phyloP scores from a whole-genome alignment of 2,888 invertebrate species.

The Antheraea assamensis region DNA sequence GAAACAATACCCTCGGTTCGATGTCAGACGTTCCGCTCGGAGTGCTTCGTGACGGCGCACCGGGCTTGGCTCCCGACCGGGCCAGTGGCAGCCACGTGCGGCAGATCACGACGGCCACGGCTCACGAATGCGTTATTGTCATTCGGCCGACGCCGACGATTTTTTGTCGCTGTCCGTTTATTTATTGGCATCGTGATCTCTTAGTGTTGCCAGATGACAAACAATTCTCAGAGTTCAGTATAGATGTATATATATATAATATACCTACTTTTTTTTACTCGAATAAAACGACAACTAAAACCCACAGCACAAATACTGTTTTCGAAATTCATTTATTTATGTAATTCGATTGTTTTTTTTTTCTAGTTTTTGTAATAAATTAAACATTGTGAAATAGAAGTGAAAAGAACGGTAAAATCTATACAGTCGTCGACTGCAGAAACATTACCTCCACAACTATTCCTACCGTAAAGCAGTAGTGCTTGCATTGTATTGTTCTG shows the following conservation, averaged over 20 bases:
- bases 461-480: too few species aligned
- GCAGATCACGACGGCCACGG: slow-evolving; percentile 38
- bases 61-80: slow-evolving; percentile 23
- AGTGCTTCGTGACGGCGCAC: not conserved
- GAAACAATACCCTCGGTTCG: slow-evolving; percentile 1
- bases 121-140: slow-evolving; percentile 40
- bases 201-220: slow-evolving; percentile 10
- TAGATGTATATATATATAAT: not conserved
- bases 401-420: too few species aligned
- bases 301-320: too few species aligned
- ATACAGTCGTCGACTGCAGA: too few species aligned
- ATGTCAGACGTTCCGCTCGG: not conserved
- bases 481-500: too few species aligned
- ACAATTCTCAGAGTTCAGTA: slow-evolving; percentile 5
- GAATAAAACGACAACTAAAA: too few species aligned
- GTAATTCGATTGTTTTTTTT: too few species aligned
- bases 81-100: slow-evolving; percentile 38
- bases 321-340: too few species aligned
- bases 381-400: too few species aligned
- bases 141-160: slow-evolving; percentile 22
- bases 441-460: too few species aligned
- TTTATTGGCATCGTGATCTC: slow-evolving; percentile 33
- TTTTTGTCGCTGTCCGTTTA: slow-evolving; percentile 34
- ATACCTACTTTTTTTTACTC: too few species aligned
- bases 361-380: too few species aligned